These are phyloP conservation scores for Coenobita brevimanus DNA, from an alignment of 1,140 invertebrate genomes.

Conservation along the genomic window DNA sequence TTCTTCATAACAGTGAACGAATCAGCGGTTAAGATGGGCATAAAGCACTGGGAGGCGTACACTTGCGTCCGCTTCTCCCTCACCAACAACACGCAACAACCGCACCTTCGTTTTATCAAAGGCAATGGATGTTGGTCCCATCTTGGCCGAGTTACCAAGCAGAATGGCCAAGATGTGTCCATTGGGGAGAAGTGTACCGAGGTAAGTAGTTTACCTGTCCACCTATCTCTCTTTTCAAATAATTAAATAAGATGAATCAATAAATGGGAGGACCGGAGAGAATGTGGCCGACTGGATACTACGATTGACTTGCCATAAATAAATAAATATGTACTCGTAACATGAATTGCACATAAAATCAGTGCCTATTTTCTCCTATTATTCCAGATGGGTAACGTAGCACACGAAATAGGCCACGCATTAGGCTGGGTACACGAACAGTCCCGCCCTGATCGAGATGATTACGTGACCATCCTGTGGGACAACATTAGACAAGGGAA, in stretches of 20 bases:
- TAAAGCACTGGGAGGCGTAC: slow-evolving; percentile 58
- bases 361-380: background rate
- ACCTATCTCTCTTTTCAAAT: background rate
- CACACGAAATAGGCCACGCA: slow-evolving; percentile 73
- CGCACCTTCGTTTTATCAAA: slow-evolving; percentile 51
- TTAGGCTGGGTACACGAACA: slow-evolving; percentile 75
- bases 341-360: background rate
- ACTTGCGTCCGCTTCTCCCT: slow-evolving; percentile 52
- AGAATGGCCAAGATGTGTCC: slow-evolving; percentile 71
- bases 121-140: slow-evolving; percentile 71
- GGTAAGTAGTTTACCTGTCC: slow-evolving; percentile 70
- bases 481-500: slow-evolving; percentile 69
- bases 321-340: background rate
- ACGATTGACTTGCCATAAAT: background rate
- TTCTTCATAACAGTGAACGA: too few species aligned
- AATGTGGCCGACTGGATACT: too few species aligned
- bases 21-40: slow-evolving; percentile 14
- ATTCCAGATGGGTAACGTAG: slow-evolving; percentile 71
- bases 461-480: slow-evolving; percentile 72
- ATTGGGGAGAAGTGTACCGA: slow-evolving; percentile 72
- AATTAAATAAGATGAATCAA: background rate
- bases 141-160: slow-evolving; percentile 70
- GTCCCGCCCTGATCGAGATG: slow-evolving; percentile 73
- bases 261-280: background rate
- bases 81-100: slow-evolving; percentile 21